A percentile compares a stretch with the other conserved stretches of the same genome.
These are phyloP conservation scores for Centropus bengalensis DNA, from an alignment of 2,113 vertebrate species.

Conservation along the genomic window DNA sequence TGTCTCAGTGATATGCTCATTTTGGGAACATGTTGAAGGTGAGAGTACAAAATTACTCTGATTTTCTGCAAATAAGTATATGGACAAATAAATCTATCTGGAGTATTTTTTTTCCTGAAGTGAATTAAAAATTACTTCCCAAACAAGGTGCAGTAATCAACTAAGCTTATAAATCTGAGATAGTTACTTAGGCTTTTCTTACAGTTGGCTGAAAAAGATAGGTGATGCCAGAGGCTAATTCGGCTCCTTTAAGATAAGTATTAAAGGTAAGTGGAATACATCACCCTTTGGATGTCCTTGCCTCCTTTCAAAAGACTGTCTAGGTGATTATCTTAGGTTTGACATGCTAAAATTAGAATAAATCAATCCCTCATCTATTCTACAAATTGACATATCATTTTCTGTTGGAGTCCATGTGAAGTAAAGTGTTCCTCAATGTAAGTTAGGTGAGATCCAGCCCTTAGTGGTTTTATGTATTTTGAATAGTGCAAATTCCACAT, in stretches of 20 bases:
- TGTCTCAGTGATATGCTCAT: not conserved
- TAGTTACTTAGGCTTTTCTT: not conserved
- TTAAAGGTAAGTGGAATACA: not conserved
- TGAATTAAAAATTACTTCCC: slow-evolving; percentile 13
- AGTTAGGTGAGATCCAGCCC: not conserved
- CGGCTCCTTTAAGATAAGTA: not conserved
- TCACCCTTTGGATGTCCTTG: not conserved
- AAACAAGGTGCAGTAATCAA: not conserved
- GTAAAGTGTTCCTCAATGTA: not conserved
- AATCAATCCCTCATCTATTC: not conserved
- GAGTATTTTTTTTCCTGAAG: not conserved
- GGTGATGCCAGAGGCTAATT: not conserved
- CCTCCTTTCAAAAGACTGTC: not conserved
- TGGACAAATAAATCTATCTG: not conserved
- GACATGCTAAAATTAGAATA: slow-evolving; percentile 1
- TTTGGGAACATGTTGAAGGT: not conserved
- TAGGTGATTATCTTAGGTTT: not conserved
- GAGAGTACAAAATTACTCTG: not conserved
- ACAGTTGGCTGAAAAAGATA: not conserved
- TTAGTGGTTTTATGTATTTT: not conserved
- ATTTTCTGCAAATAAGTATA: not conserved
- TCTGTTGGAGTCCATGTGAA: not conserved
- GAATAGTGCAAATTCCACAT: not conserved
- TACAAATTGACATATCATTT: not conserved
- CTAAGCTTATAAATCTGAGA: not conserved